These are phyloP conservation scores for Fabriciana adippe DNA, from an alignment of 2,888 invertebrate species.

Conservation along the genomic window DNA sequence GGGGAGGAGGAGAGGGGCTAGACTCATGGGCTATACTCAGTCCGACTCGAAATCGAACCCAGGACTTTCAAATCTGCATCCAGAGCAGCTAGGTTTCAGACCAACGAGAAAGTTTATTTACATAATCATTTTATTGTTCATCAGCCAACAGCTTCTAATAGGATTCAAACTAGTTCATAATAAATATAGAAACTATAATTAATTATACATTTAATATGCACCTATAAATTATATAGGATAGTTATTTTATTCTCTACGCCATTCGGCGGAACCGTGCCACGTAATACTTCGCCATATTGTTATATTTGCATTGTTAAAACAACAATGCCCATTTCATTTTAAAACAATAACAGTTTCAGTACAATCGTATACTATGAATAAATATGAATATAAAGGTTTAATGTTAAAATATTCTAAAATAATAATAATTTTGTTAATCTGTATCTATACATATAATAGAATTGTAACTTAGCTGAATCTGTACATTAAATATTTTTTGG, in stretches of 20 bases:
- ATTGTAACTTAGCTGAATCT: too few species aligned
- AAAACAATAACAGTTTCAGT: constrained; percentile 15
- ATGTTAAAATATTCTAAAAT: constrained; percentile 3
- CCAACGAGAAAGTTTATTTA: too few species aligned
- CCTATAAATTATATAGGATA: background rate
- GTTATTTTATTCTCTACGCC: background rate
- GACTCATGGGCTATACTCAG: too few species aligned
- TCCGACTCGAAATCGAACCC: too few species aligned
- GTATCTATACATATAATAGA: too few species aligned
- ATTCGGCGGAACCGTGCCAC: constrained; percentile 14
- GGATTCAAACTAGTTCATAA: background rate
- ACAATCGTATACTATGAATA: background rate
- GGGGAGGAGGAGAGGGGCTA: too few species aligned
- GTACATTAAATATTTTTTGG: too few species aligned
- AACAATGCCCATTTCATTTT: constrained; percentile 27
- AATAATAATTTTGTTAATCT: constrained; percentile 14
- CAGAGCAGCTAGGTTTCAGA: too few species aligned
- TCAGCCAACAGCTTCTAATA: too few species aligned
- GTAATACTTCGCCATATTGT: constrained; percentile 14
- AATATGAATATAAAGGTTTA: constrained; percentile 6
- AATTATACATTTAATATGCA: background rate
- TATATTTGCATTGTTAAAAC: constrained; percentile 23
- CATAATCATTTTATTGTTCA: too few species aligned
- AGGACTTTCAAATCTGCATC: too few species aligned
- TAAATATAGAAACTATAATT: background rate